Evolutionary conservation across 2,113 vertebrate species (phyloP).

Genomic region (Tychaedon coryphoeus): DNA sequence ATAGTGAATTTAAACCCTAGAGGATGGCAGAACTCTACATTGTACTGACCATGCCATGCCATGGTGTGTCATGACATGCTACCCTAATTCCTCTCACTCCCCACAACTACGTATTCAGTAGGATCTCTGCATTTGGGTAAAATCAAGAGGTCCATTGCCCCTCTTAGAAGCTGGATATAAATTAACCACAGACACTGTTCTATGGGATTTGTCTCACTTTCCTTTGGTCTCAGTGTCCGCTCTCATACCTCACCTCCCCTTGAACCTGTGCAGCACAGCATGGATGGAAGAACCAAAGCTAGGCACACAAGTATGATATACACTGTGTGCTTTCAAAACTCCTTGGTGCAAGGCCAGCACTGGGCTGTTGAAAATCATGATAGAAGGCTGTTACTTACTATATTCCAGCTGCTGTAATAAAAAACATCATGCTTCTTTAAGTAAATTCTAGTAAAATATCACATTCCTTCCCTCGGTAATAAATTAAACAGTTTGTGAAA

Average conservation of each 20-base stretch:
- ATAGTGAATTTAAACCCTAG: neutral
- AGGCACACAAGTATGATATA: neutral
- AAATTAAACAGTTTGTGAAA: slow-evolving; percentile 7
- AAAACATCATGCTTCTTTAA: neutral
- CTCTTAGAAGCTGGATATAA: neutral
- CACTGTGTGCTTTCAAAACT: neutral
- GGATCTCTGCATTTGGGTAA: neutral
- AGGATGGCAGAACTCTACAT: neutral
- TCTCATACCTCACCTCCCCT: neutral
- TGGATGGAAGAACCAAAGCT: neutral
- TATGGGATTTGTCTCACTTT: neutral
- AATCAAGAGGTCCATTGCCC: neutral
- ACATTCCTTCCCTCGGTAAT: slow-evolving; percentile 26
- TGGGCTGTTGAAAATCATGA: neutral
- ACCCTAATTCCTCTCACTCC: neutral
- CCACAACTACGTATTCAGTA: neutral
- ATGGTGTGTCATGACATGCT: accelerated
- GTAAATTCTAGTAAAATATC: slow-evolving; percentile 40
- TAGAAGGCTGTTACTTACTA: neutral
- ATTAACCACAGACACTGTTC: neutral
- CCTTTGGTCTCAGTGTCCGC: neutral
- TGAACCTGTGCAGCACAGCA: neutral
- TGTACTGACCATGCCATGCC: neutral
- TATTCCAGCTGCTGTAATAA: slow-evolving; percentile 24
- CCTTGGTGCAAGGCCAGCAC: neutral